Evolutionary conservation across 2,888 invertebrate species (phyloP).

Genomic region (Ectropis crepuscularia): DNA sequence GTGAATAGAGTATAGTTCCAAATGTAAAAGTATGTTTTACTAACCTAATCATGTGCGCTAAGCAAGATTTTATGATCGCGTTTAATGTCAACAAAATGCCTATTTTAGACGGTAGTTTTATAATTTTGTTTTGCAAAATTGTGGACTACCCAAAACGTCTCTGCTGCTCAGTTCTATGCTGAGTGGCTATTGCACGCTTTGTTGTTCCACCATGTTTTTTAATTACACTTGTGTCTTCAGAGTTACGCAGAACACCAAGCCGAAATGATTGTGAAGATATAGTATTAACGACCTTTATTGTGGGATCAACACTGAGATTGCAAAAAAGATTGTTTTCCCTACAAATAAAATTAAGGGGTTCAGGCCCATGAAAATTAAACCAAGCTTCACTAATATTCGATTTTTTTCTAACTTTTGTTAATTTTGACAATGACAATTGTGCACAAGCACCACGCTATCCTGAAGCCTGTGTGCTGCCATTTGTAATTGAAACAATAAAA

Average conservation of each 20-base stretch:
- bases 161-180: constrained; percentile 74
- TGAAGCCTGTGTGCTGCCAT: no score
- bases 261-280: no score
- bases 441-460: no score
- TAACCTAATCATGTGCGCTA: constrained; percentile 13
- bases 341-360: no score
- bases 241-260: not conserved
- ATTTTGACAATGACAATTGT: no score
- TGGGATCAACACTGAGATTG: no score
- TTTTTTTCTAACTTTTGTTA: no score
- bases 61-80: constrained; percentile 10
- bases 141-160: constrained; percentile 65
- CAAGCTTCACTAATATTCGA: no score
- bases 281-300: no score
- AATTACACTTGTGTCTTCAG: not conserved
- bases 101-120: constrained; percentile 34
- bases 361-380: no score
- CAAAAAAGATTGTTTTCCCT: no score
- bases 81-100: constrained; percentile 12
- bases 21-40: constrained; percentile 7
- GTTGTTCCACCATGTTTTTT: constrained; percentile 41
- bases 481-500: no score
- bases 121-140: constrained; percentile 36
- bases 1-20: not conserved
- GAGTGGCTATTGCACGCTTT: constrained; percentile 81